These are phyloP conservation scores for Torymus tubicola DNA, from an alignment of 2,888 invertebrate species.

Conservation along the genomic window DNA sequence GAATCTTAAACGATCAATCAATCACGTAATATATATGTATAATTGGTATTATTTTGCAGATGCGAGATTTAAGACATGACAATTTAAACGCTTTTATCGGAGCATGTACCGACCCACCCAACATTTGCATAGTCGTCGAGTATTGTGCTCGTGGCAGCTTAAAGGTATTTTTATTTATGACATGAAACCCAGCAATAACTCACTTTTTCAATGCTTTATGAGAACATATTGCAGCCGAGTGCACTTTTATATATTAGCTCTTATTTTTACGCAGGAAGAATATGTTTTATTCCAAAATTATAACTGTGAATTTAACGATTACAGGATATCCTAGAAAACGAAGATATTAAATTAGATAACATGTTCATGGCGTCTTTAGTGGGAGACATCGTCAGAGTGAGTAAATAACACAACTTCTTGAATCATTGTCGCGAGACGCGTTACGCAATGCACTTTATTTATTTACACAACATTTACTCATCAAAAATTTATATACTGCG, in stretches of 20 bases:
- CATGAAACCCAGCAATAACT: too few relatives aligned
- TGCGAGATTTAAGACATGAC: constrained; percentile 93
- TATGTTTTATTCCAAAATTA: constrained; percentile 12
- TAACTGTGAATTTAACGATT: constrained; percentile 55
- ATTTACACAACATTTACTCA: too few relatives aligned
- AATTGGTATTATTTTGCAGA: constrained; percentile 78
- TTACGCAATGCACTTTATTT: too few relatives aligned
- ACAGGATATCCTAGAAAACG: constrained; percentile 95
- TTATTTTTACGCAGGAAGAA: neutral
- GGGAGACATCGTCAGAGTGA: constrained; percentile 94
- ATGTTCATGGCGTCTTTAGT: constrained; percentile 97
- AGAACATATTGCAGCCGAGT: too few relatives aligned
- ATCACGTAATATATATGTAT: neutral
- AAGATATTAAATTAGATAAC: constrained; percentile 95
- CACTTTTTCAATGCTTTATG: too few relatives aligned
- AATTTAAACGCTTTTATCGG: constrained; percentile 95
- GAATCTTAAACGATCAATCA: neutral
- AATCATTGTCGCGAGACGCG: neutral
- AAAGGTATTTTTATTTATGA: constrained; percentile 80
- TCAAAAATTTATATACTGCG: too few relatives aligned
- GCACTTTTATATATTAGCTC: too few relatives aligned
- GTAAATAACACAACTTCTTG: neutral
- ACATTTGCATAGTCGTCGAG: constrained; percentile 92
- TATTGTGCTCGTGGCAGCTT: constrained; percentile 94
- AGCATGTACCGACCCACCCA: constrained; percentile 93